Conservation (phyloP, 2,888 invertebrate species). For the Anagyrus pseudococci region DNA sequence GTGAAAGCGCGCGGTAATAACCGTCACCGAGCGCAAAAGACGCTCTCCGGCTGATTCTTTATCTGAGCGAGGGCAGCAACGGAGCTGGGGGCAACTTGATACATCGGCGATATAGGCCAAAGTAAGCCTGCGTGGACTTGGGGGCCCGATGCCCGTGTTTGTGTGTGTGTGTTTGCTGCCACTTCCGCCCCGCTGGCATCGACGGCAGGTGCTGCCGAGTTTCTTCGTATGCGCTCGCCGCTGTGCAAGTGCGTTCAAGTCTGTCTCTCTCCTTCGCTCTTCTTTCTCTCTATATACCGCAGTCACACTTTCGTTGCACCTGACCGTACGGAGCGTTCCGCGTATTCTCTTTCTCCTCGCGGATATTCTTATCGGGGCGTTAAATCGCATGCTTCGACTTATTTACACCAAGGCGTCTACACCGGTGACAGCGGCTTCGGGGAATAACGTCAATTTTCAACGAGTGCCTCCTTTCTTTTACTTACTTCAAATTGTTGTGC, state of each 20-base stretch:
- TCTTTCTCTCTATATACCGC: neutral
- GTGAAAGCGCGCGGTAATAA: no score
- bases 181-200: neutral
- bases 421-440: no score
- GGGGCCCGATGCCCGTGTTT: neutral
- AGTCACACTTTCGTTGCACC: constrained; percentile 31
- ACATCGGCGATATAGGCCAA: constrained; percentile 26
- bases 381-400: no score
- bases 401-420: no score
- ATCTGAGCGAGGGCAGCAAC: constrained; percentile 15
- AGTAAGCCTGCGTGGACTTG: no score
- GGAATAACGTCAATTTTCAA: no score
- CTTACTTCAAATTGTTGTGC: no score
- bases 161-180: neutral
- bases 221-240: neutral
- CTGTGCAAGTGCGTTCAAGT: neutral
- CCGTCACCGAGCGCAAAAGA: constrained; percentile 17
- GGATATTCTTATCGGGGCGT: constrained; percentile 25
- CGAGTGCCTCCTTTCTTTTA: no score
- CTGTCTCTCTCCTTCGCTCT: neutral
- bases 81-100: constrained; percentile 34
- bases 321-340: constrained; percentile 14
- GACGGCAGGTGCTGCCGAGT: neutral
- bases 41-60: constrained; percentile 29
- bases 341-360: constrained; percentile 16